Conservation (phyloP, 2,113 vertebrate genomes). For the Prunella himalayana region DNA sequence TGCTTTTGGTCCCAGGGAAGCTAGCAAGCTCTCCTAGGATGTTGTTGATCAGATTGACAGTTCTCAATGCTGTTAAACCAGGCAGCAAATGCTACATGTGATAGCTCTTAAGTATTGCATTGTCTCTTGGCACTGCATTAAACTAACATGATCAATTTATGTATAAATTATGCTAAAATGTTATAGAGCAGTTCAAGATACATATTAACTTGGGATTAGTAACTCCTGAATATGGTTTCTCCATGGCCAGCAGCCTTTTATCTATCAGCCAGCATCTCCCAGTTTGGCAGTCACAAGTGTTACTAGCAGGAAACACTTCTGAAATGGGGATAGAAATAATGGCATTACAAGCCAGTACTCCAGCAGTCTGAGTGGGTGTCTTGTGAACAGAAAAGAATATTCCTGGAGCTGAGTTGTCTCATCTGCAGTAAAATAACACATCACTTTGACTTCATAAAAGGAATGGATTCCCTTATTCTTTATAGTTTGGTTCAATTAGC, state of each 20-base stretch:
- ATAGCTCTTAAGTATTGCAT: background rate
- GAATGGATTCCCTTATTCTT: background rate
- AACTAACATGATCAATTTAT: background rate
- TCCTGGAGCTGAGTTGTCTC: background rate
- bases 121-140: background rate
- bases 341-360: slow-evolving; percentile 2
- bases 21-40: background rate
- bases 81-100: background rate
- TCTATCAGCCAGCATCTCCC: background rate
- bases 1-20: background rate
- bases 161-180: background rate
- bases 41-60: background rate
- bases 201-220: background rate
- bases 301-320: background rate
- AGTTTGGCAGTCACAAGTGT: background rate
- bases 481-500: background rate
- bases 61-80: background rate
- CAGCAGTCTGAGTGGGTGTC: slow-evolving; percentile 17
- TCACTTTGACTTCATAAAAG: background rate
- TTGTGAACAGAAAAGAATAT: slow-evolving; percentile 29
- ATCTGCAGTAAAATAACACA: background rate
- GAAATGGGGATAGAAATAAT: slow-evolving; percentile 10
- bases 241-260: background rate
- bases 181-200: background rate
- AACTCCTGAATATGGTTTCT: background rate